Evolutionary conservation across 2,113 vertebrate species (phyloP).

Genomic region (Plectropomus leopardus): DNA sequence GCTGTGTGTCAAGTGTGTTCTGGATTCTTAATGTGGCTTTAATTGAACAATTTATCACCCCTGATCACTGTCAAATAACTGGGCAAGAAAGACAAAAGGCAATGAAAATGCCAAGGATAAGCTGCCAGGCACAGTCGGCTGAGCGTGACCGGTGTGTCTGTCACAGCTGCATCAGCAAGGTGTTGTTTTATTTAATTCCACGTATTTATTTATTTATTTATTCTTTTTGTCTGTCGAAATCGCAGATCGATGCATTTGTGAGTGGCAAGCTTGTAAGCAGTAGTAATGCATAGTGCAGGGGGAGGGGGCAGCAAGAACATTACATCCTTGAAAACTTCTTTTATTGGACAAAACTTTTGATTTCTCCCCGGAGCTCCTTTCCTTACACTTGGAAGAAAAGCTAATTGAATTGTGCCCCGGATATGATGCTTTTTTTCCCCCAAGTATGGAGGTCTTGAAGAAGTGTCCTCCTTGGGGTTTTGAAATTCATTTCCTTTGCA

Average conservation of each 20-base stretch:
- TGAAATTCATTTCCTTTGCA: conserved; percentile 79
- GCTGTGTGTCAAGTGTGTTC: conserved; percentile 58
- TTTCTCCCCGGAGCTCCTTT: conserved; percentile 73
- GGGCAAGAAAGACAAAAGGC: conserved; percentile 66
- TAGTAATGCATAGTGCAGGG: conserved; percentile 44
- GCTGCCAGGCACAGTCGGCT: conserved; percentile 56
- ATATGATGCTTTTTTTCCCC: conserved; percentile 59
- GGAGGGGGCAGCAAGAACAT: conserved; percentile 36
- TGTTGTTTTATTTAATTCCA: conserved; percentile 38
- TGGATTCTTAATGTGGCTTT: conserved; percentile 78
- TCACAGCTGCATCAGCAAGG: conserved; percentile 47
- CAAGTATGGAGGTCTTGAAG: conserved; percentile 63
- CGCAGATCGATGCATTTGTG: conserved; percentile 49
- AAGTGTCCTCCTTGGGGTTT: conserved; percentile 77
- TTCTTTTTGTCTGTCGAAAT: conserved; percentile 36
- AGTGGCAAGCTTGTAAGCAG: conserved; percentile 56
- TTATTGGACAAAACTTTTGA: conserved; percentile 78
- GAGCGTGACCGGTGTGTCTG: conserved; percentile 54
- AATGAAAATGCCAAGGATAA: conserved; percentile 62
- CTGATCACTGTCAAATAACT: conserved; percentile 80
- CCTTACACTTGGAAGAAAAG: conserved; percentile 64
- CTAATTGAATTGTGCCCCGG: conserved; percentile 80
- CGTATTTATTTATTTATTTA: conserved; percentile 31
- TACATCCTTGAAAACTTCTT: conserved; percentile 72
- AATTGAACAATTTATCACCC: conserved; percentile 84